phyloP scores from a whole-genome alignment of 2,113 vertebrate species.

The Hippocampus abdominalis region DNA sequence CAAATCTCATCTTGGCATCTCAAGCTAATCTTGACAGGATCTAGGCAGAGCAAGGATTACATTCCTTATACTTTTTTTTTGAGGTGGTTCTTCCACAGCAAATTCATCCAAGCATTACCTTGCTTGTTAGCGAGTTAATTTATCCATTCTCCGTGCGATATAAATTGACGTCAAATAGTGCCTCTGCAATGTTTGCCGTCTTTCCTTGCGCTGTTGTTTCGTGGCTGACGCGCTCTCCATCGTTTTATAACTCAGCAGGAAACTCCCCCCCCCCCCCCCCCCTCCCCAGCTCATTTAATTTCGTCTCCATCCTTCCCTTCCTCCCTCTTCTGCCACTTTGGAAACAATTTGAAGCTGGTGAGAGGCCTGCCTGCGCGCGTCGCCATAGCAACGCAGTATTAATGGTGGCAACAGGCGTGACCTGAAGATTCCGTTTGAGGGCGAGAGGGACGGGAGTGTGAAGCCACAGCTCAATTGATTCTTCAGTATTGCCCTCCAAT shows the following conservation, averaged over 20 bases:
- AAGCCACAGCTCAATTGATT: slow-evolving; percentile 66
- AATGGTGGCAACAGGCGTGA: slow-evolving; percentile 69
- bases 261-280: not conserved
- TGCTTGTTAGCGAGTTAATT: not conserved
- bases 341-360: slow-evolving; percentile 46
- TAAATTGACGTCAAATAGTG: not conserved
- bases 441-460: slow-evolving; percentile 54
- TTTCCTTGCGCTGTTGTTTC: not conserved
- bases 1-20: too few relatives aligned
- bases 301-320: slow-evolving; percentile 16
- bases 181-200: not conserved
- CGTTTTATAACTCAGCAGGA: not conserved
- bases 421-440: slow-evolving; percentile 61
- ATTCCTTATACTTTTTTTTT: not conserved
- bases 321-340: slow-evolving; percentile 45
- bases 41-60: not conserved
- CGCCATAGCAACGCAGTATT: slow-evolving; percentile 66
- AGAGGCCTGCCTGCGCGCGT: slow-evolving; percentile 52
- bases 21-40: too few relatives aligned
- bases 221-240: not conserved
- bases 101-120: not conserved
- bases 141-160: not conserved
- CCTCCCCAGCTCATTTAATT: not conserved
- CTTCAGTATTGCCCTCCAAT: slow-evolving; percentile 61
- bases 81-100: not conserved